Percentiles rank a stretch among this genome's conserved stretches.
Evolutionary conservation across 1,140 invertebrate genomes (phyloP).

Genomic region (Dendroctonus valens): DNA sequence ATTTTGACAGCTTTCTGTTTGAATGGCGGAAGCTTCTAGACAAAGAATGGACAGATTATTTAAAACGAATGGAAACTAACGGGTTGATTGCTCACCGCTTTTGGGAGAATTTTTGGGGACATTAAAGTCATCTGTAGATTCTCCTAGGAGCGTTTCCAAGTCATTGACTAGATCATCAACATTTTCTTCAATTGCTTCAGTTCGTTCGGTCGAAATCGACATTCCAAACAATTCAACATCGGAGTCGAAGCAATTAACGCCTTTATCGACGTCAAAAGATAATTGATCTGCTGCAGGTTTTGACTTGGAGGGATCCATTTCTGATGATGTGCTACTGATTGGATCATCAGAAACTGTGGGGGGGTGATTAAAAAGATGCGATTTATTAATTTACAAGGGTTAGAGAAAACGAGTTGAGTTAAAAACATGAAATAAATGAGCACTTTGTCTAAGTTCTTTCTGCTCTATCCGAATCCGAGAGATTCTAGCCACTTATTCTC

Average conservation of each 20-base stretch:
- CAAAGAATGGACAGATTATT: slow-evolving; percentile 3
- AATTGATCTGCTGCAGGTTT: neutral
- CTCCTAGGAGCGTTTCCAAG: slow-evolving; percentile 47
- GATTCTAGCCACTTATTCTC: too few species aligned
- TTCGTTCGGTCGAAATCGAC: slow-evolving; percentile 39
- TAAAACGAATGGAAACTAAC: neutral
- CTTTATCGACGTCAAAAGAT: too few species aligned
- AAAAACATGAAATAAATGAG: too few species aligned
- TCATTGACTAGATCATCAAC: slow-evolving; percentile 50
- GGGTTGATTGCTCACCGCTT: neutral
- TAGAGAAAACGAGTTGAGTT: too few species aligned
- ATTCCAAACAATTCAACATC: slow-evolving; percentile 45
- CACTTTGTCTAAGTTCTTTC: too few species aligned
- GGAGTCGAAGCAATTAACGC: slow-evolving; percentile 26
- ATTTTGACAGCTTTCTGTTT: slow-evolving; percentile 9
- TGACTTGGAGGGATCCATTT: slow-evolving; percentile 29
- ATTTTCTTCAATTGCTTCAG: slow-evolving; percentile 47
- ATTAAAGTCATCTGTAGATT: slow-evolving; percentile 37
- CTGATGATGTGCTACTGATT: slow-evolving; percentile 45
- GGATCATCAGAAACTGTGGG: slow-evolving; percentile 43
- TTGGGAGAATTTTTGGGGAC: slow-evolving; percentile 10
- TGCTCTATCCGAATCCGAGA: too few species aligned
- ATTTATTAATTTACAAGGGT: neutral
- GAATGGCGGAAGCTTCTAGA: slow-evolving; percentile 12
- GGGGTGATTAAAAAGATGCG: slow-evolving; percentile 7